Evolutionary conservation across 2,797 vertebrate genomes (phyloP).

Genomic region (Tokudaia muenninki): DNA sequence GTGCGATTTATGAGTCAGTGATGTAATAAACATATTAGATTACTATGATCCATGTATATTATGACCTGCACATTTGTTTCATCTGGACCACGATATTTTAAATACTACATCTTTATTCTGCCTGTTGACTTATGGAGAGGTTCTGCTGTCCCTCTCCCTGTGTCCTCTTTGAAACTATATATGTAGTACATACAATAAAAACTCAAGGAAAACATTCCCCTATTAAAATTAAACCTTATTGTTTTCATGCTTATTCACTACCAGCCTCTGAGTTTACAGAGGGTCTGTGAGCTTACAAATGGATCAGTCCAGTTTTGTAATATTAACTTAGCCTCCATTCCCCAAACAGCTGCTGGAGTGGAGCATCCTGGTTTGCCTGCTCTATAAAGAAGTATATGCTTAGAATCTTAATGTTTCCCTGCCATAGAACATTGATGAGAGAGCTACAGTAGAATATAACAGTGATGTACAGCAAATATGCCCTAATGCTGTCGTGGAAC

Average conservation of each 20-base stretch:
- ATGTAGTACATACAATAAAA: neutral
- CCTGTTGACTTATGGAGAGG: neutral
- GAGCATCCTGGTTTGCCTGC: neutral
- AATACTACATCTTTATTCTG: neutral
- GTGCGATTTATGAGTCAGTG: neutral
- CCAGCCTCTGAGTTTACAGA: neutral
- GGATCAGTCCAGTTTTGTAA: neutral
- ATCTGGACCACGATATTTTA: neutral
- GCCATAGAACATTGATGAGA: neutral
- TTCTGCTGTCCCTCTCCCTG: no score
- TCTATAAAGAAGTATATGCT: neutral
- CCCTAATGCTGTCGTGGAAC: neutral
- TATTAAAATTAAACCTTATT: slow-evolving; percentile 7
- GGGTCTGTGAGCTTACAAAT: neutral
- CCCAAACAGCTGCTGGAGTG: neutral
- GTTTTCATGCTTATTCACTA: neutral
- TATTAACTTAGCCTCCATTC: neutral
- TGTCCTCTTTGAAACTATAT: neutral
- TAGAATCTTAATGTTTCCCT: neutral
- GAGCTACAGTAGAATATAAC: neutral
- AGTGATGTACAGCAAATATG: neutral
- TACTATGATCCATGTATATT: neutral
- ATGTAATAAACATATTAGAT: neutral
- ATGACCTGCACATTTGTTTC: neutral
- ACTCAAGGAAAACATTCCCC: neutral